These are phyloP conservation scores for Nasonovia ribisnigri DNA, from an alignment of 2,888 invertebrate species.

Conservation along the genomic window DNA sequence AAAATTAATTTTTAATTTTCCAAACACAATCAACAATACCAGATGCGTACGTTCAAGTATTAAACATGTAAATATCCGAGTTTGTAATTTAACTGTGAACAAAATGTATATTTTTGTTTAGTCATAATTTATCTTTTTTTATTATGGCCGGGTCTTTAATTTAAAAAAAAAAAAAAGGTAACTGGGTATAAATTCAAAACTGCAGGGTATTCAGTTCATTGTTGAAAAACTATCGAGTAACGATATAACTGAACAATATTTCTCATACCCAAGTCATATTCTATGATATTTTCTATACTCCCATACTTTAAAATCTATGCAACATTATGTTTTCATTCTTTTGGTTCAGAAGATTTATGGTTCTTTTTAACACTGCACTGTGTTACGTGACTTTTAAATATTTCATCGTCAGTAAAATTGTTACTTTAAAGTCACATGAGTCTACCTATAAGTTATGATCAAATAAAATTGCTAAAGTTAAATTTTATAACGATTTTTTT, in stretches of 20 bases:
- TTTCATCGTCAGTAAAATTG: conserved; percentile 25
- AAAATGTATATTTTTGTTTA: not conserved
- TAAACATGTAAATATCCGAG: not conserved
- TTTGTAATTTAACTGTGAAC: not conserved
- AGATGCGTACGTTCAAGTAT: not conserved
- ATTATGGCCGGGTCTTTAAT: not conserved
- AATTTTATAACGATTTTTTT: not conserved
- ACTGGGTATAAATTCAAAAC: conserved; percentile 7
- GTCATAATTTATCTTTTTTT: conserved; percentile 26
- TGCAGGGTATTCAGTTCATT: conserved; percentile 13
- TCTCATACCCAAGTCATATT: conserved; percentile 9
- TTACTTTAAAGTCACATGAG: not conserved
- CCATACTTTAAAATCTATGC: conserved; percentile 5
- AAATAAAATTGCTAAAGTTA: not conserved
- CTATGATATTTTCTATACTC: conserved; percentile 8
- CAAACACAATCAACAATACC: not conserved
- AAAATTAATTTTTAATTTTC: conserved; percentile 7
- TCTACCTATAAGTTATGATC: not conserved
- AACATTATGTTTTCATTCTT: conserved; percentile 29
- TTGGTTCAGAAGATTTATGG: conserved; percentile 29
- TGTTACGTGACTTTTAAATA: conserved; percentile 46
- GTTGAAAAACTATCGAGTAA: conserved; percentile 19
- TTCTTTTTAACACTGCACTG: conserved; percentile 8
- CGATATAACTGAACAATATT: conserved; percentile 14
- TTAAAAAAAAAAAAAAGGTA: conserved; percentile 34